These are phyloP conservation scores for Ochotona princeps DNA, from an alignment of 2,113 vertebrate species.

Conservation along the genomic window DNA sequence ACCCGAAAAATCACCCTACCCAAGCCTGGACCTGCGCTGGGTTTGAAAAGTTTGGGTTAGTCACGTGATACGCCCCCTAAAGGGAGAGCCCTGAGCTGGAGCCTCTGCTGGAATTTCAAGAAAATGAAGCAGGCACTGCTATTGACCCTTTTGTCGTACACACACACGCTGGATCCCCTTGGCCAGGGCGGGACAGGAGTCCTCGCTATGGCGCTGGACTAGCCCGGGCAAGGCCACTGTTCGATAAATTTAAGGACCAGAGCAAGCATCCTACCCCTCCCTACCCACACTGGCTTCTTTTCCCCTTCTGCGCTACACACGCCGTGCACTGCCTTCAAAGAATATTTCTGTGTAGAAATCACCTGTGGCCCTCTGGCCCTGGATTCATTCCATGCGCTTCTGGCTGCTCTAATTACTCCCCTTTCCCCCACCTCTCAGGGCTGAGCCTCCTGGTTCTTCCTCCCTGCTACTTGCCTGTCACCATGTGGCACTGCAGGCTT, in stretches of 20 bases:
- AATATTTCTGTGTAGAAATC: background rate
- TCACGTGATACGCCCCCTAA: background rate
- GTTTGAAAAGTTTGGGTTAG: background rate
- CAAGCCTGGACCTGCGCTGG: background rate
- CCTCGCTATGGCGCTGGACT: too few species aligned
- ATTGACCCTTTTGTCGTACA: background rate
- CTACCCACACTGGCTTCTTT: background rate
- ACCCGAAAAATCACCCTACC: constrained; percentile 70
- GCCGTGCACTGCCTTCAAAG: background rate
- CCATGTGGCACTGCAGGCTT: background rate
- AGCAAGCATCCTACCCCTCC: background rate
- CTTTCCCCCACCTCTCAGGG: background rate
- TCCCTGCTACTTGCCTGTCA: too few species aligned
- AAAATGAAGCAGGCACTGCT: background rate
- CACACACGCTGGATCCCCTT: too few species aligned
- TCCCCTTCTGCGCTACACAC: background rate
- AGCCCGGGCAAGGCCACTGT: background rate
- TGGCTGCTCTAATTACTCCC: background rate
- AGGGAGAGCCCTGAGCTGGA: background rate
- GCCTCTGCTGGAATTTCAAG: background rate
- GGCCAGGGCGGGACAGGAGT: too few species aligned
- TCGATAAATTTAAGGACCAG: background rate
- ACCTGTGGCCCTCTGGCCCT: background rate
- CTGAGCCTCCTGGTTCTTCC: background rate
- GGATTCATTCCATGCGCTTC: background rate